These are phyloP conservation scores for Atrina japonica DNA, from an alignment of 2,888 invertebrate species.

Conservation along the genomic window DNA sequence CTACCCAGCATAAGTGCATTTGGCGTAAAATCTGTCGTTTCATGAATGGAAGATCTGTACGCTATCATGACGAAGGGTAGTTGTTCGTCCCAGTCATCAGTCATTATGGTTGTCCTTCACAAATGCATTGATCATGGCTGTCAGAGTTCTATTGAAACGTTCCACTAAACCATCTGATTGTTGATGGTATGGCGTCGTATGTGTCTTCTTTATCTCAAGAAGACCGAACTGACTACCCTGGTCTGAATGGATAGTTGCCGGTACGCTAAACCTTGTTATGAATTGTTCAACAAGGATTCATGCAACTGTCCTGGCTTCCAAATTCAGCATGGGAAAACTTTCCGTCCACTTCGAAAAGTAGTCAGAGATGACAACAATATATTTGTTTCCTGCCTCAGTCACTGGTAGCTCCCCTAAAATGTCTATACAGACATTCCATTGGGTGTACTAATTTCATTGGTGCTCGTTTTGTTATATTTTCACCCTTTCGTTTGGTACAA, in stretches of 20 bases:
- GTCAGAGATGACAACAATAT: conserved; percentile 41
- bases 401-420: conserved; percentile 38
- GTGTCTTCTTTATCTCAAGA: conserved; percentile 38
- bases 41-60: conserved; percentile 1
- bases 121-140: conserved; percentile 14
- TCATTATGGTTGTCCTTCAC: conserved; percentile 14
- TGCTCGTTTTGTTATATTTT: conserved; percentile 22
- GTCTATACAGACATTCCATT: conserved; percentile 18
- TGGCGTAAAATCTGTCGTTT: conserved; percentile 3
- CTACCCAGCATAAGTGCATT: conserved; percentile 16
- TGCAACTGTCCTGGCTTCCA: conserved; percentile 39
- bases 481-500: conserved; percentile 35
- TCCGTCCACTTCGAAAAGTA: conserved; percentile 49
- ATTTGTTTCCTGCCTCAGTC: conserved; percentile 39
- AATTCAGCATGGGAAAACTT: conserved; percentile 31
- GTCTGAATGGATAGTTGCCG: conserved; percentile 37
- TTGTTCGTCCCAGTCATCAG: conserved; percentile 25
- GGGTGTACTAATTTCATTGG: conserved; percentile 30
- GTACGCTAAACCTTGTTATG: conserved; percentile 37
- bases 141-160: conserved; percentile 17
- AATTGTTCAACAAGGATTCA: conserved; percentile 38
- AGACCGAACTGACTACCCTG: conserved; percentile 41
- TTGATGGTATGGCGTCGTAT: conserved; percentile 41
- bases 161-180: conserved; percentile 44
- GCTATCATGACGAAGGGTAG: conserved; percentile 38